phyloP scores from a whole-genome alignment of 2,888 invertebrate genomes.

The Melanotus villosus region DNA sequence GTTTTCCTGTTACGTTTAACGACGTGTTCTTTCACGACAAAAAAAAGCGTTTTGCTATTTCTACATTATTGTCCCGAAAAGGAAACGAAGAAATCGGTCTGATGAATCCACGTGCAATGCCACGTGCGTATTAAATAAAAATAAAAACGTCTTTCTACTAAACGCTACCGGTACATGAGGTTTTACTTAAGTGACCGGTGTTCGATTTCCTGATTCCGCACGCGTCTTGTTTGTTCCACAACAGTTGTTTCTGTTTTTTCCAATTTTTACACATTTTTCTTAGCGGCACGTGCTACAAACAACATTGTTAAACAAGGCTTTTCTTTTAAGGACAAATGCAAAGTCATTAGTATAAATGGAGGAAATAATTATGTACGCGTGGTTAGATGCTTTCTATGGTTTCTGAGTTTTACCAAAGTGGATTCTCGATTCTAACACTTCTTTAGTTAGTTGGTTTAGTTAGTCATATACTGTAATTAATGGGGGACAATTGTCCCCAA shows the following conservation, averaged over 20 bases:
- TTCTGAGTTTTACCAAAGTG: too few relatives aligned
- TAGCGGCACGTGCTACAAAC: conserved; percentile 31
- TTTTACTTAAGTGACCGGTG: conserved; percentile 54
- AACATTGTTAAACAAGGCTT: conserved; percentile 22
- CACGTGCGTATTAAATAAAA: conserved; percentile 50
- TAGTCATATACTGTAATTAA: too few relatives aligned
- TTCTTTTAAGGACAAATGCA: conserved; percentile 24
- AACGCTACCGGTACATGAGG: conserved; percentile 49
- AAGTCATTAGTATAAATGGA: background rate
- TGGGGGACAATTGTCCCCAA: too few relatives aligned
- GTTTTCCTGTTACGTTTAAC: conserved; percentile 57
- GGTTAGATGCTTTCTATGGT: too few relatives aligned
- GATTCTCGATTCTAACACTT: too few relatives aligned
- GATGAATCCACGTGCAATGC: conserved; percentile 54
- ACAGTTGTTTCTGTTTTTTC: conserved; percentile 28
- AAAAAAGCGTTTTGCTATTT: background rate
- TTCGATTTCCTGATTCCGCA: conserved; percentile 49
- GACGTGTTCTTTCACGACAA: conserved; percentile 34
- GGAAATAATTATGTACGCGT: background rate
- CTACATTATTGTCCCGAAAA: conserved; percentile 2
- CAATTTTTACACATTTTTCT: conserved; percentile 17
- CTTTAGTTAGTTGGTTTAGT: too few relatives aligned
- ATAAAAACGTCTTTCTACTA: conserved; percentile 9
- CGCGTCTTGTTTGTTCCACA: conserved; percentile 50
- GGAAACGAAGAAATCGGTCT: conserved; percentile 48